Evolutionary conservation across 2,797 vertebrate species (phyloP).

Genomic region (Bovichtus variegatus): DNA sequence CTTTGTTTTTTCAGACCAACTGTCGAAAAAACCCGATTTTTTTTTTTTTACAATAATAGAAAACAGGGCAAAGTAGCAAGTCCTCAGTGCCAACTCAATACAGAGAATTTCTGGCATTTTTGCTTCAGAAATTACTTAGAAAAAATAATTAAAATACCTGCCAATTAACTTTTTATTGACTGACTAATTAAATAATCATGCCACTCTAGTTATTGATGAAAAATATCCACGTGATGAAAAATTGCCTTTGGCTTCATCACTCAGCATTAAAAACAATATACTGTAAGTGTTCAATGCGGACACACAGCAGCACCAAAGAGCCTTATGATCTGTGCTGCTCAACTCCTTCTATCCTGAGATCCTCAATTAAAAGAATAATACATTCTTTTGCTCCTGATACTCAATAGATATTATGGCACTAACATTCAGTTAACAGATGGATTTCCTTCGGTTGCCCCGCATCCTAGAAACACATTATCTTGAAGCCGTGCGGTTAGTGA

Average conservation of each 20-base stretch:
- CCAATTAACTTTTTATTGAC: background rate
- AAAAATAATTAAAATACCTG: background rate
- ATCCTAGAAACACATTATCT: background rate
- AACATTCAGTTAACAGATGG: constrained; percentile 2
- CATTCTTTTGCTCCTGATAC: background rate
- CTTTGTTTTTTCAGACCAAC: background rate
- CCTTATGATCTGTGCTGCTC: background rate
- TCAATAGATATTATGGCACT: background rate
- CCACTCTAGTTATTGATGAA: too few species aligned
- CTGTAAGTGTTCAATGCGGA: background rate
- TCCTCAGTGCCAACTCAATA: background rate
- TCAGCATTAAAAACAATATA: background rate
- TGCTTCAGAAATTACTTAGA: background rate
- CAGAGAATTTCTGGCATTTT: background rate
- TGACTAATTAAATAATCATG: too few species aligned
- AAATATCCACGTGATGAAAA: constrained; percentile 3
- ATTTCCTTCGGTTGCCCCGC: background rate
- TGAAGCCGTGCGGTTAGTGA: background rate
- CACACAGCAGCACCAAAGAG: background rate
- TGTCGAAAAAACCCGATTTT: too few species aligned
- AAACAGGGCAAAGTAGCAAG: background rate
- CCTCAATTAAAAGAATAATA: background rate
- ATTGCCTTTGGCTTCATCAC: background rate
- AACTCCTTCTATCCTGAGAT: background rate
- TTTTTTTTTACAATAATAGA: background rate